Evolutionary conservation across 2,113 vertebrate species (phyloP), one percentile per base, ranked within the genome.

Genomic region (Gambusia holbrooki): DNA sequence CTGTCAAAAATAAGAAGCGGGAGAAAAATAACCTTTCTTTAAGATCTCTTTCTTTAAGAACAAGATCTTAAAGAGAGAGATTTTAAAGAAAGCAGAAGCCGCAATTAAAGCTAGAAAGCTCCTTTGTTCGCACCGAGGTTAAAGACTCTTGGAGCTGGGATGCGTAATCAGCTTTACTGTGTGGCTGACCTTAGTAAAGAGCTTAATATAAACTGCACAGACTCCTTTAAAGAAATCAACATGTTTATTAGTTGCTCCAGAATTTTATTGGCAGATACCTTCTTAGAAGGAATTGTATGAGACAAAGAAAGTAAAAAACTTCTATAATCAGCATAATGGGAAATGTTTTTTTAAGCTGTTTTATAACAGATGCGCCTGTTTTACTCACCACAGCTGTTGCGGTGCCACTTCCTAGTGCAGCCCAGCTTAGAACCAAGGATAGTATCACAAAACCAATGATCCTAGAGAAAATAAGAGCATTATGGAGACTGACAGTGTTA

Each of bases 371-470:
- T n/a, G 45, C 1, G 28, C 28, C 15, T 28, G 27, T 76, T 10
- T 73, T 85, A 74, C 97, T 97, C 90, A 99, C 98, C 95, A 98
- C 96, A 0, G 97, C 96, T 0, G 93, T 93, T 0, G 96, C 93
- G 0, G 89, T 87, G 72, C 95, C 96, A 0, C 84, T 90, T 0
- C 97, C 97, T 86, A 97, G 86, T 2, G 97, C 97, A 0, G 93
- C 92, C 97, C 98, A 99, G 93, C 97, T 97, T 90, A 98, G 93
- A 81, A 96, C 70, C 84, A 99, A 84, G 3, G 94, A 95, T 73
- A 98, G 88, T 66, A 94, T 69, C 13, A 93, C 96, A 1, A 94
- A 96, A 85, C 93, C 93, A 91, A 97, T 94, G 93, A 95, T 95
- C 91, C 98, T 99, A 89, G 33, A 32, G 58, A 74, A 48, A 78